A percentile compares a stretch with the other conserved stretches of the same genome.
phyloP scores from a whole-genome alignment of 1,140 invertebrate genomes.

The Drosophila fuyamai region DNA sequence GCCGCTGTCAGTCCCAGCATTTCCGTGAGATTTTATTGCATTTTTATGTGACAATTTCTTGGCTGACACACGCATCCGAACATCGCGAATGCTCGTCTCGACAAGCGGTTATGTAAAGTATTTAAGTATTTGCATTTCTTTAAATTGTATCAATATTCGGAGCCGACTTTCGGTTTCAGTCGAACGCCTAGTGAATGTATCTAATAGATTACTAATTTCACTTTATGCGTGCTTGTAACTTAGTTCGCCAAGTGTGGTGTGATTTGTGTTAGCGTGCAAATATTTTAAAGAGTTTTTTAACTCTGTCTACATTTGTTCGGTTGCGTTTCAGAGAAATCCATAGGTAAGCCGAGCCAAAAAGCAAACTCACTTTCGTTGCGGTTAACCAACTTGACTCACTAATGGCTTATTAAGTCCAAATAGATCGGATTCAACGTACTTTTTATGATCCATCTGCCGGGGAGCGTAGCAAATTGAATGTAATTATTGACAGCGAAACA shows the following conservation, averaged over 20 bases:
- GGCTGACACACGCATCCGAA: conserved; percentile 21
- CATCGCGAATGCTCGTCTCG: conserved; percentile 16
- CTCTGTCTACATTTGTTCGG: conserved; percentile 28
- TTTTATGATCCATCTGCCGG: conserved; percentile 65
- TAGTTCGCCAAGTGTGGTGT: conserved; percentile 50
- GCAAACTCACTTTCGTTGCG: conserved; percentile 79
- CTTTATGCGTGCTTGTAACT: conserved; percentile 68
- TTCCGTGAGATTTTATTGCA: conserved; percentile 75
- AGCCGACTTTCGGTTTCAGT: conserved; percentile 68
- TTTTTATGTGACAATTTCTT: conserved; percentile 79
- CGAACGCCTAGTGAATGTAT: conserved; percentile 56
- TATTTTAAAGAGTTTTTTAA: conserved; percentile 68
- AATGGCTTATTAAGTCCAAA: conserved; percentile 81
- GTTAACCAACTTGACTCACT: conserved; percentile 78
- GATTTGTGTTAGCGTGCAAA: conserved; percentile 68
- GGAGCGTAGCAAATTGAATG: conserved; percentile 64
- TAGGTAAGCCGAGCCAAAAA: conserved; percentile 38
- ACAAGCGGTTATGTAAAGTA: conserved; percentile 57
- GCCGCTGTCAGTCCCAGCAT: conserved; percentile 53
- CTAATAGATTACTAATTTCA: conserved; percentile 77
- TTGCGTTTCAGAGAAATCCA: conserved; percentile 68
- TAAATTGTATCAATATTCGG: conserved; percentile 30
- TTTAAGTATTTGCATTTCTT: conserved; percentile 30
- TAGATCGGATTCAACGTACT: conserved; percentile 65
- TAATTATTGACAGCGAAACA: conserved; percentile 29